These are phyloP conservation scores for Dreissena polymorpha DNA, from an alignment of 1,140 invertebrate species.

Conservation along the genomic window DNA sequence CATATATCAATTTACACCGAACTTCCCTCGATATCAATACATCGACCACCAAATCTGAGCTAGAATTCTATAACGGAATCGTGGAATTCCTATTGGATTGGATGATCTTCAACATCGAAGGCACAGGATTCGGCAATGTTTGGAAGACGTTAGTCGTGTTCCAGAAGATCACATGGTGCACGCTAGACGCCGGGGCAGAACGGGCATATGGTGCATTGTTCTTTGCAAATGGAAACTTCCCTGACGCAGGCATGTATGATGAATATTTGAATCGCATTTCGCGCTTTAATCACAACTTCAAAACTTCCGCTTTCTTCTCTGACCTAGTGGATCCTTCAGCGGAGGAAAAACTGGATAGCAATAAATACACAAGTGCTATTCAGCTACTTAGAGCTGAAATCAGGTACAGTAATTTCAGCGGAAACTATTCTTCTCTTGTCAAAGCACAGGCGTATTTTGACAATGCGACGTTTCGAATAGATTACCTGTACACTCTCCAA, in stretches of 20 bases:
- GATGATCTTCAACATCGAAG: slow-evolving; percentile 32
- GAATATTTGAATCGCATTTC: slow-evolving; percentile 20
- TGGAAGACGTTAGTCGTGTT: slow-evolving; percentile 46
- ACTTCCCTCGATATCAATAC: slow-evolving; percentile 13
- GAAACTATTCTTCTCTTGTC: background rate
- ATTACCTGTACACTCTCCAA: slow-evolving; percentile 33
- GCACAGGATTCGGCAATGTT: slow-evolving; percentile 33
- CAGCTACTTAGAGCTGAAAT: slow-evolving; percentile 20
- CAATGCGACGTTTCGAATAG: slow-evolving; percentile 20
- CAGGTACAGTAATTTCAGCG: slow-evolving; percentile 25
- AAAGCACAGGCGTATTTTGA: slow-evolving; percentile 42
- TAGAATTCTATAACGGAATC: slow-evolving; percentile 45
- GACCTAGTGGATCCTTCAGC: slow-evolving; percentile 23
- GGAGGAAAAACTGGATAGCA: background rate
- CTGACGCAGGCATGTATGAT: background rate
- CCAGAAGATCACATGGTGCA: slow-evolving; percentile 47
- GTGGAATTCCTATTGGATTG: slow-evolving; percentile 41
- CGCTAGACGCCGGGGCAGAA: slow-evolving; percentile 36
- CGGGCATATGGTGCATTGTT: slow-evolving; percentile 44
- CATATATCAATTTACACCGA: slow-evolving; percentile 32
- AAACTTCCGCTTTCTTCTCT: slow-evolving; percentile 26
- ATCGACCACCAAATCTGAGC: slow-evolving; percentile 20
- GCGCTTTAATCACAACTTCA: slow-evolving; percentile 45
- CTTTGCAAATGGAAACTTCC: slow-evolving; percentile 39
- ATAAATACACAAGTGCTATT: slow-evolving; percentile 11